Evolutionary conservation across 2,113 vertebrate species (phyloP).

Genomic region (Mesocricetus auratus): DNA sequence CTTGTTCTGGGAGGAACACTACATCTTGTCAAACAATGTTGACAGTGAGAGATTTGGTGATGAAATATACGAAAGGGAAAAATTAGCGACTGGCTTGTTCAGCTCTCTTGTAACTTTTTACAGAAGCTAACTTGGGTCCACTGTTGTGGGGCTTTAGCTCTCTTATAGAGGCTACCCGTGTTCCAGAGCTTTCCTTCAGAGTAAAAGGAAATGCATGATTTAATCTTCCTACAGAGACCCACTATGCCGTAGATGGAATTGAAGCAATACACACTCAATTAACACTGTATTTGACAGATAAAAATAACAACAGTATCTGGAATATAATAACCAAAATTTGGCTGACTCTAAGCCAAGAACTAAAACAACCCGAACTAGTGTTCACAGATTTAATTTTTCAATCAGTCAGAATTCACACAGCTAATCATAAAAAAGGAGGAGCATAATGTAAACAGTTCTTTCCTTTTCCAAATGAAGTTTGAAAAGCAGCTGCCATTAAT

Average conservation of each 20-base stretch:
- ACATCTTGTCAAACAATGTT: conserved; percentile 49
- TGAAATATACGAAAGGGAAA: conserved; percentile 37
- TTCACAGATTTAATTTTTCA: background rate
- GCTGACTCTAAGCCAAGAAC: background rate
- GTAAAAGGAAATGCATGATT: background rate
- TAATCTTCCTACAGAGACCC: background rate
- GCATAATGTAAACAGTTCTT: background rate
- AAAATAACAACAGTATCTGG: background rate
- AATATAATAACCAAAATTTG: background rate
- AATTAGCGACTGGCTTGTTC: background rate
- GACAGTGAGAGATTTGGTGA: background rate
- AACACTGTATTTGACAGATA: background rate
- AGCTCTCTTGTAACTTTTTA: background rate
- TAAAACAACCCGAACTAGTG: conserved; percentile 2
- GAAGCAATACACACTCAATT: background rate
- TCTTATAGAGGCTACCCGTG: background rate
- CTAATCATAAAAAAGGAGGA: conserved; percentile 5
- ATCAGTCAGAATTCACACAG: conserved; percentile 24
- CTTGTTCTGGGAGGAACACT: conserved; percentile 69
- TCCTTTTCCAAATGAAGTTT: conserved; percentile 35
- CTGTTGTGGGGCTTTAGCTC: background rate
- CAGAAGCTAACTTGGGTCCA: background rate
- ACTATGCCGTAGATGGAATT: background rate
- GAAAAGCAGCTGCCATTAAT: background rate
- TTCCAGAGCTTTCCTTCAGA: conserved; percentile 3